These are phyloP conservation scores for Temnothorax ravouxi DNA, from an alignment of 2,888 invertebrate genomes.

Conservation along the genomic window DNA sequence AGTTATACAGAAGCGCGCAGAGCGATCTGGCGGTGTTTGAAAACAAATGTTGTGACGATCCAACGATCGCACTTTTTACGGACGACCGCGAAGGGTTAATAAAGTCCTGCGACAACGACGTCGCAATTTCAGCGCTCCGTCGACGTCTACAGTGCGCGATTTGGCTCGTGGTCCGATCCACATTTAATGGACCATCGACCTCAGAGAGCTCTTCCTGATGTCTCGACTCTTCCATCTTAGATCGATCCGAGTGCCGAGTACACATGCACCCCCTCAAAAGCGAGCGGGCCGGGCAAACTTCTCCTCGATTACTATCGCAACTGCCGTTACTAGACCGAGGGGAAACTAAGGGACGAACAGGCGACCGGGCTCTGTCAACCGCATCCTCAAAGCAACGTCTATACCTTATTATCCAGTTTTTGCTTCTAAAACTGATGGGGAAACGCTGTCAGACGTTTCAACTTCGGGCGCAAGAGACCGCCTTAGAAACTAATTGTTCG, in stretches of 20 bases:
- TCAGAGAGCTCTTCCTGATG: slow-evolving; percentile 22
- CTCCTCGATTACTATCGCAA: slow-evolving; percentile 48
- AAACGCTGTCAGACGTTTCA: background rate
- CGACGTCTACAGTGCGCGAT: slow-evolving; percentile 7
- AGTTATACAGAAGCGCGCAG: background rate
- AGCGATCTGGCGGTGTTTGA: background rate
- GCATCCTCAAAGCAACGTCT: slow-evolving; percentile 51
- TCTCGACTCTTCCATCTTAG: slow-evolving; percentile 39
- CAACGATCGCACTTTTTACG: background rate
- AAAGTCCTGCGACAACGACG: slow-evolving; percentile 39
- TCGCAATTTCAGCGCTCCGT: slow-evolving; percentile 43
- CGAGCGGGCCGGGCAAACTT: slow-evolving; percentile 37
- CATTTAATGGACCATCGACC: slow-evolving; percentile 63
- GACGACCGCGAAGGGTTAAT: background rate
- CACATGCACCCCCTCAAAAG: slow-evolving; percentile 35
- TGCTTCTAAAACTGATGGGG: slow-evolving; percentile 18
- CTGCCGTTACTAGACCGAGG: slow-evolving; percentile 38
- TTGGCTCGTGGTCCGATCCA: slow-evolving; percentile 51
- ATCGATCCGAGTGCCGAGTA: slow-evolving; percentile 44
- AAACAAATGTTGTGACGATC: background rate
- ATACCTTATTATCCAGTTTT: slow-evolving; percentile 50
- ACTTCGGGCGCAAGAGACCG: background rate
- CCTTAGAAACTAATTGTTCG: background rate
- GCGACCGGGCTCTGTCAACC: slow-evolving; percentile 42
- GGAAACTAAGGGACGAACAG: slow-evolving; percentile 48